Conservation (phyloP, 2,797 vertebrate genomes). For the Gila robusta region DNA sequence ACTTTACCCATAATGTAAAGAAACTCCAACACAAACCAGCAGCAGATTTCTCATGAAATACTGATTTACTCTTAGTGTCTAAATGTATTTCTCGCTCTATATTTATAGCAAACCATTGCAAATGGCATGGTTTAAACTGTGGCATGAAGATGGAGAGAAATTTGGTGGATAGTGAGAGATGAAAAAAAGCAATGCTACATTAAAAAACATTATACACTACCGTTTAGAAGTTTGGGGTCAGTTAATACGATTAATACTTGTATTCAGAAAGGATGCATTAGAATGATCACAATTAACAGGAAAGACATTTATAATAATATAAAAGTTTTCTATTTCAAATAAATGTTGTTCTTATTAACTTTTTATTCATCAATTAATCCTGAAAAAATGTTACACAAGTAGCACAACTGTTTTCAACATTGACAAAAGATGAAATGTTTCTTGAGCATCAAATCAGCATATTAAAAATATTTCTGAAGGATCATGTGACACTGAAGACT, state of each 20-base stretch:
- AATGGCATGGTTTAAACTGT: neutral
- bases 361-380: neutral
- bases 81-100: neutral
- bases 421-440: neutral
- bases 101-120: neutral
- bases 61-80: constrained; percentile 19
- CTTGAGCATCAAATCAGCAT: neutral
- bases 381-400: too few relatives aligned
- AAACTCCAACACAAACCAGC: neutral
- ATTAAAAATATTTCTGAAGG: neutral
- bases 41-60: constrained; percentile 13
- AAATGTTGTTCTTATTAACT: neutral
- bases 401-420: neutral
- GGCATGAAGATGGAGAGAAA: neutral
- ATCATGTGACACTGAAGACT: neutral
- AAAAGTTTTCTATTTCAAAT: neutral
- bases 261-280: neutral
- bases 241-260: neutral
- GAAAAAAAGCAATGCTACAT: neutral
- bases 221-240: neutral
- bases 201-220: neutral
- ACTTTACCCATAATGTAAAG: neutral
- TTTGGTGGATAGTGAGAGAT: neutral
- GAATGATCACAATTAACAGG: neutral
- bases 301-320: neutral